Evolutionary conservation across 2,888 invertebrate genomes (phyloP), one percentile per base, ranked within the genome.

Genomic region (Acleris sparsana): DNA sequence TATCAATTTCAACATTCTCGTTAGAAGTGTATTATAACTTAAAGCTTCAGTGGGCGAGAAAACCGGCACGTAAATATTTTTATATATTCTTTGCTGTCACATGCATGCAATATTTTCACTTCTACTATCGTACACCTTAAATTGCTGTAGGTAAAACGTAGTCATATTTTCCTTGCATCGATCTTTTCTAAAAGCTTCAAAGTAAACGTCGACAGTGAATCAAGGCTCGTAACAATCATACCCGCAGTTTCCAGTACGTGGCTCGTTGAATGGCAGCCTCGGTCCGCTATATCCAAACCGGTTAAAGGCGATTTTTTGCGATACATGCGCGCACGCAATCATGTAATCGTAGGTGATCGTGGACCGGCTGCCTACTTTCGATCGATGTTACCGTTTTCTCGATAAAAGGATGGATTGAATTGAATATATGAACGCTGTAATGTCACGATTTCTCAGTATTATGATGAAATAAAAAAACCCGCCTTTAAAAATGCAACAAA

Each of bases 301-400:
- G 70, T 70, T 67, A 22, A 25, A 29, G 61, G 57, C 63, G 49
- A 53, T 63, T 70, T 70, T 70, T 68, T 68, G 70, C 55, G 52
- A 49, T 60, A 39, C 48, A 43, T 61, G 62, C 49, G 56, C 63
- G 56, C 62, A 64, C 63, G 63, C 57, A 67, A 62, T 58, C 63
- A 63, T 63, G 63, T 64, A 67, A 62, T 64, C 61, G 53, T 49
- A 48, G 67, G 65, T 64, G 59, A 58, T 65, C 66, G 62, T 17
- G 66, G 62, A 66, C 48, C 49, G 58, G 66, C 57, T 51, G 51
- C 56, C 66, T 66, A 66, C 66, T 66, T 66, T 66, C 66, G 57
- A 56, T 62, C 62, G 48, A 43, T 39, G 66, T 66, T 66, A 61
- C 66, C 66, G 66, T 66, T 65, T 61, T 52, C 52, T 61, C 25